These are phyloP conservation scores for Lomographa bimaculata DNA, from an alignment of 2,888 invertebrate species.

Conservation along the genomic window DNA sequence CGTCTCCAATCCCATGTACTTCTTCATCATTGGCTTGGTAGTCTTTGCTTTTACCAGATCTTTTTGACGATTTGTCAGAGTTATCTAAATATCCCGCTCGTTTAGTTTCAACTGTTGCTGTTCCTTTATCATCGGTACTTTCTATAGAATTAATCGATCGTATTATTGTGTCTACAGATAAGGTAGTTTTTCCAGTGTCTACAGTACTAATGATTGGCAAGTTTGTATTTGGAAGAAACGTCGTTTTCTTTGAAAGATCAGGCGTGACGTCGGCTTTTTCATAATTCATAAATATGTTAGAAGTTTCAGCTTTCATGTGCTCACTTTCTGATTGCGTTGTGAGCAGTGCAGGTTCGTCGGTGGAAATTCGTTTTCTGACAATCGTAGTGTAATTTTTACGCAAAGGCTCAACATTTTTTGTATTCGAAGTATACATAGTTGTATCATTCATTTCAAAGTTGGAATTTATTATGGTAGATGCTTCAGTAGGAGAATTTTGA, in stretches of 20 bases:
- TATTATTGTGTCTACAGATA: slow-evolving; percentile 8
- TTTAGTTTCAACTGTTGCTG: slow-evolving; percentile 53
- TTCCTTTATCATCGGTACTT: slow-evolving; percentile 20
- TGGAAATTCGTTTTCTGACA: slow-evolving; percentile 42
- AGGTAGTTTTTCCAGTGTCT: slow-evolving; percentile 7
- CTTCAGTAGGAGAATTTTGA: background rate
- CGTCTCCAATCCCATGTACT: slow-evolving; percentile 35
- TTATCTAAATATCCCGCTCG: slow-evolving; percentile 65
- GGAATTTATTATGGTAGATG: background rate
- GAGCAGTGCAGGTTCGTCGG: slow-evolving; percentile 27
- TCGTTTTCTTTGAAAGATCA: slow-evolving; percentile 44
- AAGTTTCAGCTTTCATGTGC: slow-evolving; percentile 45
- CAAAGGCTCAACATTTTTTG: slow-evolving; percentile 30
- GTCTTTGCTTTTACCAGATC: slow-evolving; percentile 13
- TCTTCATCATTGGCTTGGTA: slow-evolving; percentile 33
- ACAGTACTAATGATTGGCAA: slow-evolving; percentile 1
- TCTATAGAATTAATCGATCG: slow-evolving; percentile 13
- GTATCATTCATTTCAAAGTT: slow-evolving; percentile 8
- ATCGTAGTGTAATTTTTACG: slow-evolving; percentile 54
- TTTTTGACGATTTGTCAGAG: slow-evolving; percentile 39
- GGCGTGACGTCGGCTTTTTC: slow-evolving; percentile 42
- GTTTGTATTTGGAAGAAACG: slow-evolving; percentile 7
- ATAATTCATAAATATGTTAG: slow-evolving; percentile 38
- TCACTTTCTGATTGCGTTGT: slow-evolving; percentile 32
- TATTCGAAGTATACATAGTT: slow-evolving; percentile 2